Evolutionary conservation across 2,113 vertebrate species (phyloP), one percentile per base, ranked within the genome.

Genomic region (Leucosticte australis): DNA sequence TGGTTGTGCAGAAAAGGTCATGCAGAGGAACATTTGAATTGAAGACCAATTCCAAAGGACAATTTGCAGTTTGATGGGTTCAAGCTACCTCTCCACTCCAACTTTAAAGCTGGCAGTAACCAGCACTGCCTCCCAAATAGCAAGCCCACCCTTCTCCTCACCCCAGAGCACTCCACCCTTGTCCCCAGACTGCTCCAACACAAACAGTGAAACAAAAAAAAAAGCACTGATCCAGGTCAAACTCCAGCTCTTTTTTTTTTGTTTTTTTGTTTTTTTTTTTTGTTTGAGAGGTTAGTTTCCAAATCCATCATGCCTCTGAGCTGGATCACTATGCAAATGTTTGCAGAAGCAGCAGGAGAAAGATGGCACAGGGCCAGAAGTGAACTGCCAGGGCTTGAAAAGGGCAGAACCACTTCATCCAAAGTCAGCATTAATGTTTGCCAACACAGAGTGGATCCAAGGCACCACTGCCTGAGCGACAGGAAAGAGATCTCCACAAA

Each of bases 311-410:
- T 1, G 0, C 15, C 83, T 53, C 83, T 87, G 63, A 83, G 44
- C 73, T 31, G 75, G 75, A 88, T 93, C 65, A 4, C 92, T 88
- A 62, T 31, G 71, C 79, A 94, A 92, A 93, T 65, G 76, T 90
- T 90, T 90, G 95, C 76, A 93, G n/a, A 86, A 86, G 71, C 90
- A 94, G 85, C 64, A 77, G 75, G 56, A 93, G 21, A 10, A 86
- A 39, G 55, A 42, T 86, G 94, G 94, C 95, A 95, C n/a, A 92
- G 16, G 63, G 90, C 90, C 96, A 96, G 67, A 53, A 90, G 59
- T n/a, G 52, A 83, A 65, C 42, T 83, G 67, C 20, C 67, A 83
- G 75, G 55, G 75, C 59, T 50, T 8, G 50, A 55, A 79, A 93
- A 96, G 82, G 82, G 82, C 85, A 96, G 28, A 62, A 46, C 2